A percentile compares a stretch with the other conserved stretches of the same genome.
These are phyloP conservation scores for Catharus ustulatus DNA, from an alignment of 2,797 vertebrate species.

Conservation along the genomic window DNA sequence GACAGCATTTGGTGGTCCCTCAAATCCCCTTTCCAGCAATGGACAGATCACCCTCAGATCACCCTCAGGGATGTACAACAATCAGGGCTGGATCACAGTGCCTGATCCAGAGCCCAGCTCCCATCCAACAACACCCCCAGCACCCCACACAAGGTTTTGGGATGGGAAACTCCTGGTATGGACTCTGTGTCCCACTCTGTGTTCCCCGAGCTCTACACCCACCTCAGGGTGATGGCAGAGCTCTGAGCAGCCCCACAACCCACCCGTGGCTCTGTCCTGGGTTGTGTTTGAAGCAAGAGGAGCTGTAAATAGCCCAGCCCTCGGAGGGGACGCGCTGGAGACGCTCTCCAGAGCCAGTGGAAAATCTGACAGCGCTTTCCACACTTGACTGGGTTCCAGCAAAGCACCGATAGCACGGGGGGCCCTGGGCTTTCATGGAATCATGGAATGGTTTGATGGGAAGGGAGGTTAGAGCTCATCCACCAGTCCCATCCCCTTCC, in stretches of 20 bases:
- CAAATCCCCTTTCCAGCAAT: rapidly evolving
- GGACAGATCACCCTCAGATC: rapidly evolving
- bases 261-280: neutral
- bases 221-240: neutral
- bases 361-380: conserved; percentile 69
- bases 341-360: conserved; percentile 67
- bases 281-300: neutral
- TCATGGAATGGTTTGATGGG: neutral
- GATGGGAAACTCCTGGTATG: rapidly evolving
- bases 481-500: neutral
- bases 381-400: conserved; percentile 62
- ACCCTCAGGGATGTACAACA: rapidly evolving
- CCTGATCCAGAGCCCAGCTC: neutral
- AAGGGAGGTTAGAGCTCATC: neutral
- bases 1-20: rapidly evolving
- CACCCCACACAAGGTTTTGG: rapidly evolving
- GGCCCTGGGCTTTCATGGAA: neutral
- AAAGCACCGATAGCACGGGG: neutral
- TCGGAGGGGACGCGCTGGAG: neutral
- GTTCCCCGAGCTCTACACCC: neutral
- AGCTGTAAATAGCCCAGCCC: conserved; percentile 43
- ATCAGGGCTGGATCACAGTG: neutral
- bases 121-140: neutral
- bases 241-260: rapidly evolving
- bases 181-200: rapidly evolving